Conservation (phyloP, 2,888 invertebrate genomes). For the Apamea crenata region DNA sequence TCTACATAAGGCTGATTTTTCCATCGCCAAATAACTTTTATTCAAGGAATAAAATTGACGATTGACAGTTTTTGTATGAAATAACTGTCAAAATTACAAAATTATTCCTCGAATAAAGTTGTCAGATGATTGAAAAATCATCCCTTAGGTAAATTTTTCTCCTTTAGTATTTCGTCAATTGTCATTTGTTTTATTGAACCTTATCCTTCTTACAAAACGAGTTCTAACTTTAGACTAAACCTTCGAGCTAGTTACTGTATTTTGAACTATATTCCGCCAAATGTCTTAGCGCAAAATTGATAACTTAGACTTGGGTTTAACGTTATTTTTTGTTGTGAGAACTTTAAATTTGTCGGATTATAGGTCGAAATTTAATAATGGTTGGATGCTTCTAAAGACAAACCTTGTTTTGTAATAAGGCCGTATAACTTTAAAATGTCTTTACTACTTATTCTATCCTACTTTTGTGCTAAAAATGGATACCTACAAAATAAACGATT, state of each 20-base stretch:
- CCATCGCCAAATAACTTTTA: too few relatives aligned
- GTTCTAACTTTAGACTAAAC: neutral
- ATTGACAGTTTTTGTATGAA: too few relatives aligned
- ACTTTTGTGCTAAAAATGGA: constrained; percentile 41
- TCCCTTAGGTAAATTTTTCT: constrained; percentile 3
- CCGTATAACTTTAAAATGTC: constrained; percentile 9
- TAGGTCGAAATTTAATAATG: neutral
- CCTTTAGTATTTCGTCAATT: constrained; percentile 6
- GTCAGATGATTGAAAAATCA: too few relatives aligned
- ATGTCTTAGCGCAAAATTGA: neutral
- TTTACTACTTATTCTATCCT: neutral
- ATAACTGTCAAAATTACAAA: too few relatives aligned
- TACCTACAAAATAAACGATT: constrained; percentile 7
- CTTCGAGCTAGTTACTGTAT: neutral
- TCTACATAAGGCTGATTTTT: neutral
- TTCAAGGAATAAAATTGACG: too few relatives aligned
- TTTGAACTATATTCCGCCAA: neutral
- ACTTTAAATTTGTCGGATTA: neutral
- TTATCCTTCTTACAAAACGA: neutral
- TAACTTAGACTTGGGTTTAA: too few relatives aligned
- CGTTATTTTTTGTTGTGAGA: too few relatives aligned
- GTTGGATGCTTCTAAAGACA: neutral
- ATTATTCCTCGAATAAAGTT: too few relatives aligned
- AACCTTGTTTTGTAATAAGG: neutral
- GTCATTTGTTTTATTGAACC: neutral